Evolutionary conservation across 2,888 invertebrate species (phyloP).

Genomic region (Acleris laterana): DNA sequence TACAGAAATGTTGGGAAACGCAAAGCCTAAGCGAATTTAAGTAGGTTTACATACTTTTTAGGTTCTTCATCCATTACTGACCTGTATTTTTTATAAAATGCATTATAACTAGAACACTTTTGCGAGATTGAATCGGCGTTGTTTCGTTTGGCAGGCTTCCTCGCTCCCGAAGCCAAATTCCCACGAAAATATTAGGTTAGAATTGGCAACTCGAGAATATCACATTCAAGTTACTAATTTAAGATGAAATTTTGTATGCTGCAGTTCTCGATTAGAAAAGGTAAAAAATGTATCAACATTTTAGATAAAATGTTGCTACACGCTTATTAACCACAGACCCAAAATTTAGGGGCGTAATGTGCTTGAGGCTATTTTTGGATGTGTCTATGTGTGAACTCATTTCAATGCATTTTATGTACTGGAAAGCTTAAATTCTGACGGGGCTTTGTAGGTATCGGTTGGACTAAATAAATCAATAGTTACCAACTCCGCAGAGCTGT

Average conservation of each 20-base stretch:
- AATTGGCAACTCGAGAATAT: conserved; percentile 18
- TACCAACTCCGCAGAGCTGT: no score
- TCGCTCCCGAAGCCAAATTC: conserved; percentile 11
- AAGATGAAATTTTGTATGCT: conserved; percentile 6
- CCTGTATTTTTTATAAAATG: conserved; percentile 17
- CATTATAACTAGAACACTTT: conserved; percentile 19
- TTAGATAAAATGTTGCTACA: no score
- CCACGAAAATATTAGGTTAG: conserved; percentile 21
- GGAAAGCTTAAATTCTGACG: no score
- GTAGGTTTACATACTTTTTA: neutral
- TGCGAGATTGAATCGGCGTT: conserved; percentile 20
- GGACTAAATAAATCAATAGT: no score
- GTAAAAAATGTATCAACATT: no score
- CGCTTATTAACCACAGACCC: no score
- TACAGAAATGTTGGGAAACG: no score
- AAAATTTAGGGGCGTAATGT: no score
- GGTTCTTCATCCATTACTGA: neutral
- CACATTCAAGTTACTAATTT: conserved; percentile 3
- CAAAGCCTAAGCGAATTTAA: neutral
- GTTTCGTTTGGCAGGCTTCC: conserved; percentile 19
- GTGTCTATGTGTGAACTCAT: no score
- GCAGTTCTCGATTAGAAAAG: neutral
- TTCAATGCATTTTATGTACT: no score
- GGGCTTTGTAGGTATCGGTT: no score
- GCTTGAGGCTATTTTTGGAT: no score